phyloP scores from a whole-genome alignment of 2,888 invertebrate species.

The Heliconius ethilla region DNA sequence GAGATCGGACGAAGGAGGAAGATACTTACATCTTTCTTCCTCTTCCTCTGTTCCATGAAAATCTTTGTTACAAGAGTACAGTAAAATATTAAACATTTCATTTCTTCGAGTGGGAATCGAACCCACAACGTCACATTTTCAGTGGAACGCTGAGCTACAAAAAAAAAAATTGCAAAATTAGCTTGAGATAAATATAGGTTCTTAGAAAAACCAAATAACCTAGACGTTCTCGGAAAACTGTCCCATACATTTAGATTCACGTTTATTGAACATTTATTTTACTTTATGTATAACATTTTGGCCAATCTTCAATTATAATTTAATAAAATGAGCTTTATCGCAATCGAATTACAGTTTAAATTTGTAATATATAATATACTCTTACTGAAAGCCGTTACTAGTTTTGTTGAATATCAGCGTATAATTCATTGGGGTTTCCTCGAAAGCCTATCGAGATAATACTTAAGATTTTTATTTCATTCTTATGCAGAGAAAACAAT shows the following conservation, averaged over 20 bases:
- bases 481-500: background rate
- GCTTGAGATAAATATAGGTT: background rate
- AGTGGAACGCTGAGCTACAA: no score
- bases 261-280: conserved; percentile 6
- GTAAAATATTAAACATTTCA: no score
- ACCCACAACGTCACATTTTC: no score
- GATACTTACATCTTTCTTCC: no score
- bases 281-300: background rate
- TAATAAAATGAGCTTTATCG: background rate
- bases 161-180: background rate
- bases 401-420: background rate
- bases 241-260: conserved; percentile 5
- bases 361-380: background rate
- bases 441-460: background rate
- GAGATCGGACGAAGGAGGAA: no score
- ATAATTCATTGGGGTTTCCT: conserved; percentile 12
- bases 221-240: conserved; percentile 1
- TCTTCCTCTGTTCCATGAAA: no score
- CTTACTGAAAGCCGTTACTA: background rate
- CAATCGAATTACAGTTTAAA: background rate
- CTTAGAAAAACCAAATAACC: background rate
- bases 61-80: no score
- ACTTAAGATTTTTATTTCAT: background rate
- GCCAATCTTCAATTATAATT: background rate
- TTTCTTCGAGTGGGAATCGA: no score